Percentiles rank a stretch among this genome's conserved stretches.
Conservation (phyloP, 2,888 invertebrate species). For the Aphidius colemani region DNA sequence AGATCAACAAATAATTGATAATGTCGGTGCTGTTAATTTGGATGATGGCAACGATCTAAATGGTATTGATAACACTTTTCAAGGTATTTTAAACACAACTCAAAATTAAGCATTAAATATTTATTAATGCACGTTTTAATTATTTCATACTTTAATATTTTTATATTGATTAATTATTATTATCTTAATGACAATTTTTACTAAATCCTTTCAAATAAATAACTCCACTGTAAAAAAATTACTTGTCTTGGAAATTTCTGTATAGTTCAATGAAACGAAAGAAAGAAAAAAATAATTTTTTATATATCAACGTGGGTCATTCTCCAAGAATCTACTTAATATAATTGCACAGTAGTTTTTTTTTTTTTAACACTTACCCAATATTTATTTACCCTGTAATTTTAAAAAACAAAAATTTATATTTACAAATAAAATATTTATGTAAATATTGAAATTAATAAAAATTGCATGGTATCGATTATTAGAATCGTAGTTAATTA, state of each 20-base stretch:
- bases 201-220: no score
- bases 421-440: not conserved
- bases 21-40: conserved; percentile 60
- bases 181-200: no score
- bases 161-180: conserved; percentile 22
- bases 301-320: conserved; percentile 44
- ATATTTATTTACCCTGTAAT: conserved; percentile 2
- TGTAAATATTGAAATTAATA: conserved; percentile 19
- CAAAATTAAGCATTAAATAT: conserved; percentile 14
- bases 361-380: not conserved
- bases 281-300: conserved; percentile 14
- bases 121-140: conserved; percentile 43
- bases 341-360: conserved; percentile 15
- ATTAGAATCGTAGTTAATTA: conserved; percentile 30
- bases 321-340: conserved; percentile 43
- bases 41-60: conserved; percentile 66
- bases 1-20: conserved; percentile 61
- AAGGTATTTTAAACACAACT: conserved; percentile 55
- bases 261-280: no score
- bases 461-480: conserved; percentile 33
- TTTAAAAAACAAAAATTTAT: not conserved
- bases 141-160: conserved; percentile 26
- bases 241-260: not conserved
- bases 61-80: conserved; percentile 64
- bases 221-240: no score